Evolutionary conservation across 1,140 invertebrate genomes (phyloP), one percentile per base, ranked within the genome.

Genomic region (Drosophila ohnishii): DNA sequence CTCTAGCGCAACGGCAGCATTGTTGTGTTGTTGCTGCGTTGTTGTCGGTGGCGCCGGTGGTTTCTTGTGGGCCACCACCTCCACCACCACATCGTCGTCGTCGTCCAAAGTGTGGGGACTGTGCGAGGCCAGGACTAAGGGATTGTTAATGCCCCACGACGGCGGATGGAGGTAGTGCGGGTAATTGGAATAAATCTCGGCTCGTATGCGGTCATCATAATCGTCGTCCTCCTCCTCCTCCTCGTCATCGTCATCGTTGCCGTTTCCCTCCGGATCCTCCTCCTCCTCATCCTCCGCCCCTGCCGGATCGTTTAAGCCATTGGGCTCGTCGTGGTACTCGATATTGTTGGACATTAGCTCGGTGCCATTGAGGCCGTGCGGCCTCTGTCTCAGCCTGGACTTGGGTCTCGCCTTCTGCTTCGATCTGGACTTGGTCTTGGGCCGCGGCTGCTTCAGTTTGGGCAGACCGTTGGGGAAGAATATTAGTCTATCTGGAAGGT

Each of bases 401-500:
- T 59, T 62, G 10, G 59, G 37, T n/a, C 45, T 63, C 48, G 64
- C 51, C 48, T 78, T 65, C 58, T 56, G 65, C 39, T 81, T 80
- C 50, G 71, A 22, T 25, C 50, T 59, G 50, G 72, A 35, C 69
- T 85, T 88, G 39, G 74, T 37, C 47, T 84, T 90, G 45, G 74
- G 37, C 73, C 82, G 76, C 34, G 80, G 80, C 58, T 78, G 76
- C 58, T 88, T 87, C 55, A 78, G 59, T 72, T 87, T 87, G 28
- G 90, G 80, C 80, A 90, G 83, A 57, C 90, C 90, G 67, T 91
- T 90, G 57, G 90, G 90, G 73, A 91, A 91, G 88, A 91, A 91
- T 81, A 91, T 91, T 82, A 91, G 69, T 90, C 90, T 90, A 87
- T 91, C 90, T 91, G 90, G 62, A 90, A 90, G 81, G 75, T 67